Base-by-base conservation (phyloP, 2,113 vertebrate genomes). In the Protomyctophum bolini region DNA sequence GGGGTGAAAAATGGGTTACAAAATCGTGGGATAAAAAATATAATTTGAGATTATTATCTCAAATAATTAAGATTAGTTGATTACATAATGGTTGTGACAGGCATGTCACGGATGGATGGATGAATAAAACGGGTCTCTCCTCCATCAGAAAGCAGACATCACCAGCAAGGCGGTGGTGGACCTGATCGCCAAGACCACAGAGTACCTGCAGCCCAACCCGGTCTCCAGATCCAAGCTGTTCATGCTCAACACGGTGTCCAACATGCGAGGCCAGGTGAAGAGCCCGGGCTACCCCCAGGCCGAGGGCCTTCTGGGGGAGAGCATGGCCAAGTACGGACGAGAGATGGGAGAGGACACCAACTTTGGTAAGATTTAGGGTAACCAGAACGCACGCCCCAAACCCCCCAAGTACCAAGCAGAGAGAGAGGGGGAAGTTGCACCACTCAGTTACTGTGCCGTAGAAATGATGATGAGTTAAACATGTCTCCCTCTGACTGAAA, bases 161-260 rank as follows among this genome's bases (percentile, higher is more conserved):
- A 99, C 97, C 89, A 98, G 96, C 91, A 98, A 96, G 88, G 97
- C 97, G 0, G 95, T 99, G 55, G 68, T 94, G 15, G 97, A 99
- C 56, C 93, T 99, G 1, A 83, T 99, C 79, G 88, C 87, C 72
- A 96, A 95, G 85, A 98, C 97, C 15, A 93, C 95, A 0, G 98
- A 99, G 83, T 99, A 98, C 87, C 94, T 99, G 65, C 98, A 99
- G 80, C 98, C 97, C 4, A 99, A 90, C 54, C 72, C 92, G 91
- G 95, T 97, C 47, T 95, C 95, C 0, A 91, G 98, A 71, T 95
- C 98, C 67, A 98, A 98, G 89, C 93, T 99, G 14, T 89, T 93
- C 3, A 99, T 99, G 98, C 91, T 98, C 11, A 98, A 95, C 89
- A 97, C 95, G 0, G 89, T 98, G 86, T 99, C 97, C 7, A 99